Percentiles rank a stretch among this genome's conserved stretches.
Evolutionary conservation across 2,113 vertebrate species (phyloP).

Genomic region (Archocentrus centrarchus): DNA sequence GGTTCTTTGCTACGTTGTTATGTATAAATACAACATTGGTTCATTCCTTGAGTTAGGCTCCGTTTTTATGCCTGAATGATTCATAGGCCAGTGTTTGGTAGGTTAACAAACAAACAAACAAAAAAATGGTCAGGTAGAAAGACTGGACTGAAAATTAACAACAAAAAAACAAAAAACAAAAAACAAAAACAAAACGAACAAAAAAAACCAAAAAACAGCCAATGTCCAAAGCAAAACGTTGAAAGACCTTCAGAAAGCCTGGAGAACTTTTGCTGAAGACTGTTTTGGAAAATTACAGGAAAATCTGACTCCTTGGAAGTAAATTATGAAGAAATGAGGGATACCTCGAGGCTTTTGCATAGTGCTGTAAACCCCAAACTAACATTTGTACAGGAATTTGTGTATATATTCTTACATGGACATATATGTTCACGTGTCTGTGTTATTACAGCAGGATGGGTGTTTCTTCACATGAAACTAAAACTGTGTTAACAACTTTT

Average conservation of each 20-base stretch:
- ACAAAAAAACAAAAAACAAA: too few species aligned
- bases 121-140: background rate
- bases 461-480: background rate
- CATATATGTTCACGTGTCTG: background rate
- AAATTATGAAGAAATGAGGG: background rate
- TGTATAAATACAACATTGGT: too few species aligned
- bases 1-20: too few species aligned
- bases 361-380: background rate
- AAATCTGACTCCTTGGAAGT: background rate
- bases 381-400: background rate
- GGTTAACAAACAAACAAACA: background rate
- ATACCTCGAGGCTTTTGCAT: background rate
- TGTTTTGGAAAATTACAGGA: background rate
- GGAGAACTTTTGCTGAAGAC: background rate
- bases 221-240: background rate
- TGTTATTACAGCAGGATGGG: background rate
- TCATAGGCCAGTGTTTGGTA: background rate
- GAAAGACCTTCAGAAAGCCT: background rate
- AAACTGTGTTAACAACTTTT: constrained; percentile 4
- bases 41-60: too few species aligned
- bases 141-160: background rate
- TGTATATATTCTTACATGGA: background rate
- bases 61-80: too few species aligned
- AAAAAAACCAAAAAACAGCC: background rate
- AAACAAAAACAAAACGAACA: too few species aligned